phyloP scores from a whole-genome alignment of 2,888 invertebrate genomes.

The Drosophila yooni region DNA sequence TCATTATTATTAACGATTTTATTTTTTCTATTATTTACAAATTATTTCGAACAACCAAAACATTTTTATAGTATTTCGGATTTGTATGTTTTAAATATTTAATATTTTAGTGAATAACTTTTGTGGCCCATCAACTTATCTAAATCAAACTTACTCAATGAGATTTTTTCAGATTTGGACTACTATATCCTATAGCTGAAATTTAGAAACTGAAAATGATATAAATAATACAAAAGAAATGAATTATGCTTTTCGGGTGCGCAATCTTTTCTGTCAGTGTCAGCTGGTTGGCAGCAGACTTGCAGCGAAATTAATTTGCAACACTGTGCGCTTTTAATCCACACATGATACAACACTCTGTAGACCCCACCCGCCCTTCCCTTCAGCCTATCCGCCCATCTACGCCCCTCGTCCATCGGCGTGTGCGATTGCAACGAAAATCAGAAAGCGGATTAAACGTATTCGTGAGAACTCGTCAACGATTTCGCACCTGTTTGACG shows the following conservation, averaged over 20 bases:
- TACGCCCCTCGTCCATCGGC: not conserved
- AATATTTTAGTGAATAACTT: not conserved
- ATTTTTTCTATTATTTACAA: not conserved
- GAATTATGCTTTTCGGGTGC: not conserved
- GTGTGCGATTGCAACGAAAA: conserved; percentile 65
- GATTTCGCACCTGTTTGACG: conserved; percentile 81
- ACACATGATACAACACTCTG: conserved; percentile 68
- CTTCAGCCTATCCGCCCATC: not conserved
- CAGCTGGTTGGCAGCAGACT: conserved; percentile 63
- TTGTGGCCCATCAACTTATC: not conserved
- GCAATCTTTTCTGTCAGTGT: not conserved
- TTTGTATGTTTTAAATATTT: not conserved
- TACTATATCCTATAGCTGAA: not conserved
- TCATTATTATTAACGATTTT: not conserved
- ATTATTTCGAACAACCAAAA: not conserved
- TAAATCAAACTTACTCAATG: too few species aligned
- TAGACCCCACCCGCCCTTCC: conserved; percentile 25
- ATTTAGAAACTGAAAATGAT: not conserved
- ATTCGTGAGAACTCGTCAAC: conserved; percentile 83
- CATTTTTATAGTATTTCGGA: not conserved
- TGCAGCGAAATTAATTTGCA: conserved; percentile 77
- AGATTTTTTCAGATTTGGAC: not conserved
- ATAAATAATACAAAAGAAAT: not conserved
- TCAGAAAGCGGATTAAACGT: conserved; percentile 83
- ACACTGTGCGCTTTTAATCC: conserved; percentile 67